Percentiles rank a stretch among this genome's conserved stretches.
phyloP scores from a whole-genome alignment of 1,140 invertebrate species.

The Philotrypesis tridentata region DNA sequence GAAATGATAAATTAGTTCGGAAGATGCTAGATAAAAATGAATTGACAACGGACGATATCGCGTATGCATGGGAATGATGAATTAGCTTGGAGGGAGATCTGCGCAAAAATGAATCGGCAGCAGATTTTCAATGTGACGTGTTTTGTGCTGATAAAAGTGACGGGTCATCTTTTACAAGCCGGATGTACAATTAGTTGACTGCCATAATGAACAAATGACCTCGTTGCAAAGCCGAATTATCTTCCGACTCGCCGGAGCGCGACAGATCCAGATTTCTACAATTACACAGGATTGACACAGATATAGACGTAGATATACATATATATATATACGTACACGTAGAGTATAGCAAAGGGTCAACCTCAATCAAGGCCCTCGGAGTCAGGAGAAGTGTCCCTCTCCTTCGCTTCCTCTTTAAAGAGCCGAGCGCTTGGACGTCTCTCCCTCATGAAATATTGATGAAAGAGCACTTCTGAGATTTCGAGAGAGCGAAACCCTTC shows the following conservation, averaged over 20 bases:
- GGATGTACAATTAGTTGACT: constrained; percentile 45
- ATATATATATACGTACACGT: neutral
- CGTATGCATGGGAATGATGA: no score
- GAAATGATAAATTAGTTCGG: no score
- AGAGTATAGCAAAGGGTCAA: neutral
- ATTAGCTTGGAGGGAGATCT: no score
- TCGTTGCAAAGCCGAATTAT: constrained; percentile 33
- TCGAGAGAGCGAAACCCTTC: neutral
- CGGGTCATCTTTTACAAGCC: constrained; percentile 3
- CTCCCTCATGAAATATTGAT: constrained; percentile 57
- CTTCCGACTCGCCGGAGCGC: neutral
- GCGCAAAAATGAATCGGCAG: no score
- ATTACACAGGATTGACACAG: neutral
- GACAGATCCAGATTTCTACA: neutral
- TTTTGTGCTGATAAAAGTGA: neutral
- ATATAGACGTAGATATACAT: no score
- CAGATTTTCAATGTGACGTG: no score
- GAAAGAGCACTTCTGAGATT: constrained; percentile 37
- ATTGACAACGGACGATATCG: no score
- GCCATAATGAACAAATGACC: constrained; percentile 49
- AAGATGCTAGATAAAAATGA: no score
- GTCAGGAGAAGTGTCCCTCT: neutral
- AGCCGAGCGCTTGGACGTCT: constrained; percentile 20
- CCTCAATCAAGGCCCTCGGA: neutral
- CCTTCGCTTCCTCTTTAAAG: neutral